Percentiles rank a stretch among this genome's conserved stretches.
Conservation (phyloP, 2,888 invertebrate species). For the Petrolisthes manimaculis region DNA sequence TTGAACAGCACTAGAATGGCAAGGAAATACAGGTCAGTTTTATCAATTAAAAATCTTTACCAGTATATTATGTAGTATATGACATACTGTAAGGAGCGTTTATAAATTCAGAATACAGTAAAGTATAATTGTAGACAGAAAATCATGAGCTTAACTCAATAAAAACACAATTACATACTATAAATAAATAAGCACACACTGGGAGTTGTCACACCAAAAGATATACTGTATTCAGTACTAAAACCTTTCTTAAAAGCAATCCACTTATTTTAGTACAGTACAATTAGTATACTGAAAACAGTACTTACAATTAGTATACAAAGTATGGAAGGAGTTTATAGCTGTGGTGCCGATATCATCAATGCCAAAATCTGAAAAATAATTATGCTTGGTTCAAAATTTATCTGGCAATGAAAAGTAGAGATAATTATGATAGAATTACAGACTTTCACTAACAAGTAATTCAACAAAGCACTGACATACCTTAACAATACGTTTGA, state of each 20-base stretch:
- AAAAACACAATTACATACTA: not conserved
- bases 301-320: constrained; percentile 47
- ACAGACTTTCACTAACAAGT: no score
- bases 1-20: constrained; percentile 45
- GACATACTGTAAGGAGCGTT: not conserved
- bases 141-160: not conserved
- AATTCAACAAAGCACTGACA: no score
- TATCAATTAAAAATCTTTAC: no score
- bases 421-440: no score
- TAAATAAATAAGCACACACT: not conserved
- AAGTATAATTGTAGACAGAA: not conserved
- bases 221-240: not conserved
- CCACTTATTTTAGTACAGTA: not conserved
- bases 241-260: not conserved
- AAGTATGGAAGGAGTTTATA: constrained; percentile 16
- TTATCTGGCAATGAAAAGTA: no score
- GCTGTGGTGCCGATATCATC: not conserved
- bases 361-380: not conserved
- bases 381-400: not conserved
- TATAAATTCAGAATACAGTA: not conserved
- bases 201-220: not conserved
- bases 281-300: not conserved
- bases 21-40: no score
- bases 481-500: no score
- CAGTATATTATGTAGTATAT: no score